Evolutionary conservation across 1,140 invertebrate genomes (phyloP), one percentile per base, ranked within the genome.

Genomic region (Zaprionus ornatus): DNA sequence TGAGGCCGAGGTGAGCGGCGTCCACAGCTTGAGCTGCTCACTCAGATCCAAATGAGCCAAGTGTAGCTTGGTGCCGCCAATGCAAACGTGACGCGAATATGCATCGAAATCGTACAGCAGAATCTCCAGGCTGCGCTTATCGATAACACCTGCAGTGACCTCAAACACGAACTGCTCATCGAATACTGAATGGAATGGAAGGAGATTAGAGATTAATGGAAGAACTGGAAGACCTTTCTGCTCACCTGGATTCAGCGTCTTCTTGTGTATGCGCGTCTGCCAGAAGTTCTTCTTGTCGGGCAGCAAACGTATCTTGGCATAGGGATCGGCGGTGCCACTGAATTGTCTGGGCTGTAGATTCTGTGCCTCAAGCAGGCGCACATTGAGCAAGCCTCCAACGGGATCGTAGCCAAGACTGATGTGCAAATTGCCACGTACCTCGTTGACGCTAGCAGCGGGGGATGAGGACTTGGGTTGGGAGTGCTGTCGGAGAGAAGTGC

Each of bases 131-230:
- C 94, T 93, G 93, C 91, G 77, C 81, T 93, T 93, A 12, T 91
- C 93, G 45, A 95, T 85, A 0, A 96, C 94, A 3, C 94, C 91
- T 6, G 95, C 94, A 59, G 94, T 94, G 67, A 96, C 95, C 92
- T 97, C 97, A 71, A 96, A 96, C 2, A 96, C 93, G 84, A 96
- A 97, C 57, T 96, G 94, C 62, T 96, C 95, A 45, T 95, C 94
- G 88, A 95, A 97, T 56, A 95, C 93, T 94, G 92, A 94, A 92
- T n/a, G 61, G n/a, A 63, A 50, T 19, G 17, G 25, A 7, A 29
- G 9, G 15, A n/a, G 6, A 48, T 15, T 15, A 52, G 23, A 17
- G 73, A 29, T 19, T 9, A 35, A 4, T 37, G 1, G 3, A 17
- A 48, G 12, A 2, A 32, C 0, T 29, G 4, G 0, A 19, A 32